Evolutionary conservation across 2,797 vertebrate genomes (phyloP).

Genomic region (Protosalanx chinensis): DNA sequence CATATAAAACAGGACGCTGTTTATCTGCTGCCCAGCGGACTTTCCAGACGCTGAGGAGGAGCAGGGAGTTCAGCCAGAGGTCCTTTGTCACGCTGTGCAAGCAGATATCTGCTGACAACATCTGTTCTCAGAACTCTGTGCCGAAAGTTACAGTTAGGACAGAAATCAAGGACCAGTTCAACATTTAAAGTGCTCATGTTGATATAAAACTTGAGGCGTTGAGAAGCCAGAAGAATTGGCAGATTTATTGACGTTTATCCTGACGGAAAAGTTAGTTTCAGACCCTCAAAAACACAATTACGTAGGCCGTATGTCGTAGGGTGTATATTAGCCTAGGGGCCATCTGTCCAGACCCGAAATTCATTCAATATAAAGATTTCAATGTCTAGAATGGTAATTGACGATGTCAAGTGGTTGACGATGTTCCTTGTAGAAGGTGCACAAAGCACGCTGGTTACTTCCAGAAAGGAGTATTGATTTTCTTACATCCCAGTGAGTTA

Average conservation of each 20-base stretch:
- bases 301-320: too few relatives aligned
- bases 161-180: not conserved
- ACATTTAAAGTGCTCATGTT: not conserved
- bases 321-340: too few relatives aligned
- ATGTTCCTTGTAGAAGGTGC: too few relatives aligned
- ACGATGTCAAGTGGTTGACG: too few relatives aligned
- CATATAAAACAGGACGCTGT: not conserved
- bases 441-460: too few relatives aligned
- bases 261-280: not conserved
- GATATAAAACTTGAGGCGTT: not conserved
- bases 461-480: too few relatives aligned
- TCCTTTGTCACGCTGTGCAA: not conserved
- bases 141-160: not conserved
- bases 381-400: too few relatives aligned
- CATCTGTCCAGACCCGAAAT: too few relatives aligned
- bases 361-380: too few relatives aligned
- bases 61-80: not conserved
- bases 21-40: not conserved
- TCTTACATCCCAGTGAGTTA: too few relatives aligned
- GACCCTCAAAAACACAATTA: too few relatives aligned
- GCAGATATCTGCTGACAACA: not conserved
- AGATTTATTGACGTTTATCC: not conserved
- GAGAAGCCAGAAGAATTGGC: not conserved
- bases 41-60: not conserved
- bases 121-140: not conserved